Percentiles rank a stretch among this genome's conserved stretches.
These are phyloP conservation scores for Diglossa brunneiventris DNA, from an alignment of 2,113 vertebrate species.

Conservation along the genomic window DNA sequence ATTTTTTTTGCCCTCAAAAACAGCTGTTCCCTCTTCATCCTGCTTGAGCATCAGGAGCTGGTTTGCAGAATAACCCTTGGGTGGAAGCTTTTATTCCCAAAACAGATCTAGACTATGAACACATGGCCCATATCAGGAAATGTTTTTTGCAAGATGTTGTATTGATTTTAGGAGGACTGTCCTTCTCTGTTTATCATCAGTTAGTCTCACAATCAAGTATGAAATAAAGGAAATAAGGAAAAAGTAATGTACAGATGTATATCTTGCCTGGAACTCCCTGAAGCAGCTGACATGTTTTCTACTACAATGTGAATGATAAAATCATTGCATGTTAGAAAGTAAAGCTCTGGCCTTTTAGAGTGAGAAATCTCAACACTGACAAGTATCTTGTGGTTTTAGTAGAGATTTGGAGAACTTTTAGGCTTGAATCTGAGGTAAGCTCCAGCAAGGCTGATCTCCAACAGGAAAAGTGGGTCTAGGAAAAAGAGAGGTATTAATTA, in stretches of 20 bases:
- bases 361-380: background rate
- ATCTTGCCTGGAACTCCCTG: background rate
- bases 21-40: background rate
- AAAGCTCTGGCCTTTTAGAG: conserved; percentile 12
- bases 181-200: background rate
- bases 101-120: background rate
- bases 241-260: background rate
- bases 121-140: background rate
- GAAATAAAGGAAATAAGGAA: background rate
- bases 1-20: background rate
- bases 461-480: conserved; percentile 44
- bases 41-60: background rate
- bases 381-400: conserved; percentile 31
- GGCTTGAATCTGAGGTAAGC: conserved; percentile 18
- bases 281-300: background rate
- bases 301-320: conserved; percentile 27
- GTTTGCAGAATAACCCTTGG: background rate
- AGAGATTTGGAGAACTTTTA: conserved; percentile 61
- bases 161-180: background rate
- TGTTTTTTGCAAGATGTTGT: background rate
- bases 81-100: background rate
- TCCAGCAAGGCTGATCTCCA: conserved; percentile 12
- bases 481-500: conserved; percentile 61
- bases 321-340: conserved; percentile 18
- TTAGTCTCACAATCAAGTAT: background rate